Evolutionary conservation across 2,113 vertebrate genomes (phyloP).

Genomic region (Dipodomys ordii): DNA sequence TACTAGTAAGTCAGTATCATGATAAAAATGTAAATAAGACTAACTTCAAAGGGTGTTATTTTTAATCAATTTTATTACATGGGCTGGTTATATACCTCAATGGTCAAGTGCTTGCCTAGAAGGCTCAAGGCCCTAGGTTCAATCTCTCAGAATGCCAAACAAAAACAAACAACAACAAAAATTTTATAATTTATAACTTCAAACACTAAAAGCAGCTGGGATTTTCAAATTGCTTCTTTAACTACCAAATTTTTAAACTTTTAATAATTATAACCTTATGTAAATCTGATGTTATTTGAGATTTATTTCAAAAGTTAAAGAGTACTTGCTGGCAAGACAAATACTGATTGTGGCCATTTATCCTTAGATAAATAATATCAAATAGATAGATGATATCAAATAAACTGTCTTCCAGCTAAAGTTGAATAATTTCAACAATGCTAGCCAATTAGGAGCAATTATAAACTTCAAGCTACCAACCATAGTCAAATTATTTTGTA

Average conservation of each 20-base stretch:
- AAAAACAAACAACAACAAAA: neutral
- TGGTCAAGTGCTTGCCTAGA: neutral
- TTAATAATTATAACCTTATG: neutral
- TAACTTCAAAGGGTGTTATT: slow-evolving; percentile 14
- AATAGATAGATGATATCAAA: slow-evolving; percentile 33
- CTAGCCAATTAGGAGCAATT: neutral
- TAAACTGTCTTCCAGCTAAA: neutral
- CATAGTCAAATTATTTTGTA: neutral
- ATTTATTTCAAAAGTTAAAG: slow-evolving; percentile 19
- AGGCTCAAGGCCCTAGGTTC: neutral
- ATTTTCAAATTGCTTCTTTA: slow-evolving; percentile 31
- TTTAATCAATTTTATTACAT: neutral
- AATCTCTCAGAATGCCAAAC: neutral
- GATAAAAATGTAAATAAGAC: slow-evolving; percentile 35
- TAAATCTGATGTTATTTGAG: neutral
- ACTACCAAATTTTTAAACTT: neutral
- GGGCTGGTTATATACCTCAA: neutral
- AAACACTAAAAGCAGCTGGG: neutral
- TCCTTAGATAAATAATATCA: neutral
- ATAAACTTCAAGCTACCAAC: slow-evolving; percentile 13
- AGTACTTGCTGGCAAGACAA: slow-evolving; percentile 25
- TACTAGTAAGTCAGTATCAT: neutral
- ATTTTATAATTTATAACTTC: too few species aligned
- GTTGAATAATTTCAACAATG: slow-evolving; percentile 20
- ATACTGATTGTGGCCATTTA: neutral